These are phyloP conservation scores for Lagopus leucura DNA, from an alignment of 2,113 vertebrate species.

Conservation along the genomic window DNA sequence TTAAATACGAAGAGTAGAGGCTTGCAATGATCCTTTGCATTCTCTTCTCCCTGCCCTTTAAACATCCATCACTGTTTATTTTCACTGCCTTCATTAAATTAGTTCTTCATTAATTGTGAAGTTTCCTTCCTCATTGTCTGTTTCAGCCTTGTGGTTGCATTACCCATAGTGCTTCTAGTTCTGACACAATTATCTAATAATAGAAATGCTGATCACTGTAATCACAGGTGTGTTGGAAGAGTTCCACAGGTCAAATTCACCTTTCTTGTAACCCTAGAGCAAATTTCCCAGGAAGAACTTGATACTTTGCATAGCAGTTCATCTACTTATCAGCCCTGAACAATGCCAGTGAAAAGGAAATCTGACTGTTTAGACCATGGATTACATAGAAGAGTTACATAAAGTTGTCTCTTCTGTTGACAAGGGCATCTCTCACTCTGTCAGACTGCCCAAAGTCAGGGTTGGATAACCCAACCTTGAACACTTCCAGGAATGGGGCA, in stretches of 20 bases:
- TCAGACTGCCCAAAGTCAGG: background rate
- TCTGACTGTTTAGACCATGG: background rate
- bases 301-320: background rate
- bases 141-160: background rate
- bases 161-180: background rate
- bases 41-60: constrained; percentile 30
- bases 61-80: background rate
- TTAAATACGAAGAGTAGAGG: constrained; percentile 45
- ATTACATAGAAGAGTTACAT: background rate
- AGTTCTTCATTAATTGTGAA: constrained; percentile 13
- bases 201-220: constrained; percentile 26
- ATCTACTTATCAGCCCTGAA: background rate
- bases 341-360: background rate
- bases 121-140: background rate
- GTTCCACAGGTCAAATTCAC: background rate
- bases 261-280: background rate
- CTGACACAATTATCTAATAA: background rate
- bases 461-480: background rate
- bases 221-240: background rate
- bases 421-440: background rate
- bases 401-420: background rate
- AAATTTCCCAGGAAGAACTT: background rate
- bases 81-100: constrained; percentile 38
- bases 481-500: background rate
- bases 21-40: background rate